phyloP scores from a whole-genome alignment of 2,888 invertebrate genomes.

The Chironomus tentans region DNA sequence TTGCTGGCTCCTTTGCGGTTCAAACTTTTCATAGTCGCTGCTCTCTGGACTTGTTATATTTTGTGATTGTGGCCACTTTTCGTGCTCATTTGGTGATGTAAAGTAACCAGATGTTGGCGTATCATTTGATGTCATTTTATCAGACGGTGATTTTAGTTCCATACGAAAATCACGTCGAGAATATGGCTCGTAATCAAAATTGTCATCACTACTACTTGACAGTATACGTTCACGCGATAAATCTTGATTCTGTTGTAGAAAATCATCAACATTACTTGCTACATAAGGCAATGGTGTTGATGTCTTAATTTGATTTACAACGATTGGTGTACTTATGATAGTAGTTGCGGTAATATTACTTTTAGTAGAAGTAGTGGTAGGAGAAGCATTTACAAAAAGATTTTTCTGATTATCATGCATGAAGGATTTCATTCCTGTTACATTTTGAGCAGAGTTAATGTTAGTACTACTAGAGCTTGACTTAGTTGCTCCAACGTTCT shows the following conservation, averaged over 20 bases:
- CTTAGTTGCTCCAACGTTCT: background rate
- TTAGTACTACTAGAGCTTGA: background rate
- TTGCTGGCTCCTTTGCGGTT: background rate
- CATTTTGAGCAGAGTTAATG: background rate
- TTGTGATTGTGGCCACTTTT: background rate
- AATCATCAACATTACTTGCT: constrained; percentile 20
- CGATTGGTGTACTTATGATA: background rate
- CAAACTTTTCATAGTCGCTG: constrained; percentile 18
- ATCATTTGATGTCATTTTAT: background rate
- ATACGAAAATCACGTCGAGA: constrained; percentile 18
- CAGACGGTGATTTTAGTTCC: background rate
- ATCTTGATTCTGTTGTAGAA: constrained; percentile 3
- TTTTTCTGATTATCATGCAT: background rate
- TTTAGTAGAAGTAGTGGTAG: background rate
- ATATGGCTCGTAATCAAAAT: constrained; percentile 17
- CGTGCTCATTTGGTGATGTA: constrained; percentile 21
- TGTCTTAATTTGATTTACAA: no score
- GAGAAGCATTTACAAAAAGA: background rate
- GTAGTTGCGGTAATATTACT: background rate
- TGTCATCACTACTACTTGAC: background rate
- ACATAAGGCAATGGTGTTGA: background rate
- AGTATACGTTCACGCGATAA: background rate
- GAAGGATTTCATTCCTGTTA: background rate
- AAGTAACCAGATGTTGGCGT: constrained; percentile 16
- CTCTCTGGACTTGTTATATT: constrained; percentile 9